Evolutionary conservation across 2,113 vertebrate genomes (phyloP).

Genomic region (Paracanthobrama guichenoti): DNA sequence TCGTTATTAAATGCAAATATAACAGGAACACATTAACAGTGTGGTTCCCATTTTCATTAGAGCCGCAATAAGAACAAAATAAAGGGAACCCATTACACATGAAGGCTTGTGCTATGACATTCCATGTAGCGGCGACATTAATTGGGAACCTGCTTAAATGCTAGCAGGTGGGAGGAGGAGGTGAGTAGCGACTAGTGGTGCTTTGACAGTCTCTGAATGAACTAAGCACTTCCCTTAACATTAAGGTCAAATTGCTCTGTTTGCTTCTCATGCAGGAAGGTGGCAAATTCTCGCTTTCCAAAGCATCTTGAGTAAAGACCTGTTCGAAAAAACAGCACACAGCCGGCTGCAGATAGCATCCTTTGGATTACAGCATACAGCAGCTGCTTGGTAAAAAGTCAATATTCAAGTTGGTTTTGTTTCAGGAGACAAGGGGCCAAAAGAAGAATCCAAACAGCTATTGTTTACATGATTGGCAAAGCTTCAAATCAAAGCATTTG

Average conservation of each 20-base stretch:
- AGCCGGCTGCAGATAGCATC: constrained; percentile 57
- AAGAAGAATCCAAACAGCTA: constrained; percentile 51
- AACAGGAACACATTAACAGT: constrained; percentile 35
- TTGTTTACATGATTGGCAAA: constrained; percentile 51
- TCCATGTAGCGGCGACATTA: constrained; percentile 3
- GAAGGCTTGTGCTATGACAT: constrained; percentile 35
- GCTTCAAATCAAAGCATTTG: constrained; percentile 57
- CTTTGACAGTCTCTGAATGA: constrained; percentile 51
- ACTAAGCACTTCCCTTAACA: constrained; percentile 43
- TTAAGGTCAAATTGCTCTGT: constrained; percentile 45
- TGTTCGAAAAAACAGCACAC: constrained; percentile 45
- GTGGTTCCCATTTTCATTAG: constrained; percentile 39
- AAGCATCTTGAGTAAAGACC: constrained; percentile 53
- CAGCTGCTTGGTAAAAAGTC: constrained; percentile 66
- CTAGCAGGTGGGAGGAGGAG: constrained; percentile 28
- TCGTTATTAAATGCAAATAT: constrained; percentile 45
- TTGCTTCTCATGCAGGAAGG: constrained; percentile 56
- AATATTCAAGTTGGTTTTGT: constrained; percentile 23
- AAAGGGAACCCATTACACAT: constrained; percentile 52
- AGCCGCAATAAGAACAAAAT: constrained; percentile 47
- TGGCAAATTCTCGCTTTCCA: constrained; percentile 59
- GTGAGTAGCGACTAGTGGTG: constrained; percentile 57
- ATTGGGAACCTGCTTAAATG: constrained; percentile 50
- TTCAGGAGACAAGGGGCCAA: constrained; percentile 51
- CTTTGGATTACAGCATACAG: constrained; percentile 52